Conservation (phyloP, 2,113 vertebrate species). For the Atractosteus spatula region DNA sequence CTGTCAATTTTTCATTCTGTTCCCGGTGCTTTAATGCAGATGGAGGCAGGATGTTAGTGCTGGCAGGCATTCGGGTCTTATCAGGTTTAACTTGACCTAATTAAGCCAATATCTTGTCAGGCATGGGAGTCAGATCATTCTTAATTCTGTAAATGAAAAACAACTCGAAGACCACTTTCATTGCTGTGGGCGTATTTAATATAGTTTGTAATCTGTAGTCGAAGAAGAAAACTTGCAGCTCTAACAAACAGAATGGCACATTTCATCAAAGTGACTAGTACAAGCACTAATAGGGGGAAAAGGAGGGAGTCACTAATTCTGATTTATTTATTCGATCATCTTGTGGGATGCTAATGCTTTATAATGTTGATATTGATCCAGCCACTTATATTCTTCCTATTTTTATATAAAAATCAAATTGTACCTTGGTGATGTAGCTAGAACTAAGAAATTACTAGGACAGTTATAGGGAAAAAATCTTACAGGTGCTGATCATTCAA, state of each 20-base stretch:
- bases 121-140: neutral
- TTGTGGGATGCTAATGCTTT: no score
- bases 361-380: no score
- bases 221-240: neutral
- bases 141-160: constrained; percentile 14
- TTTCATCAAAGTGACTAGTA: neutral
- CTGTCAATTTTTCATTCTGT: constrained; percentile 27
- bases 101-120: constrained; percentile 9
- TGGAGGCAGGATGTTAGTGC: constrained; percentile 1
- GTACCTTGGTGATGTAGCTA: no score
- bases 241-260: neutral
- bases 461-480: no score
- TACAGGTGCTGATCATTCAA: no score
- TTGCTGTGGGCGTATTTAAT: constrained; percentile 1
- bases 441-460: no score
- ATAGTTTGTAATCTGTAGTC: neutral
- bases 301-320: neutral
- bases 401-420: no score
- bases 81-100: constrained; percentile 14
- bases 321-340: neutral
- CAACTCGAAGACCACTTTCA: constrained; percentile 7
- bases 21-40: constrained; percentile 5
- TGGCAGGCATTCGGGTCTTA: constrained; percentile 12
- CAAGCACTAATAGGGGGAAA: neutral
- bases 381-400: no score